These are phyloP conservation scores for Nibea albiflora DNA, from an alignment of 2,113 vertebrate species.

Conservation along the genomic window DNA sequence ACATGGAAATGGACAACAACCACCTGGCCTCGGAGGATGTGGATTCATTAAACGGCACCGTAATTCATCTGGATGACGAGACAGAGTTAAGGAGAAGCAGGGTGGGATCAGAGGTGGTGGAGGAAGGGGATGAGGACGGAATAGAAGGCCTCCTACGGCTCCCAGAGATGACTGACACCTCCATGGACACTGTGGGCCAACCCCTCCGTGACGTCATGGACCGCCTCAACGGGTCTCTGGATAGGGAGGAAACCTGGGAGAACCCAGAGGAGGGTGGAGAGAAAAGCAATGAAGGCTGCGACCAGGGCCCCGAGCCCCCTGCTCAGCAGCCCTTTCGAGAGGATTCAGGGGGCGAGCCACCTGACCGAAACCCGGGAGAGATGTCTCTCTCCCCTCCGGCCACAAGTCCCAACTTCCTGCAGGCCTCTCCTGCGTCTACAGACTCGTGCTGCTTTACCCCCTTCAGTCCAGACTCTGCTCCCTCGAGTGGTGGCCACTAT, in stretches of 20 bases:
- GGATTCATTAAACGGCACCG: conserved; percentile 53
- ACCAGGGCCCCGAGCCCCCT: conserved; percentile 43
- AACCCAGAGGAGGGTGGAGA: conserved; percentile 34
- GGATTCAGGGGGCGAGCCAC: conserved; percentile 85
- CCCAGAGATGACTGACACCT: conserved; percentile 93
- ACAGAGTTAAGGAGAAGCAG: conserved; percentile 61
- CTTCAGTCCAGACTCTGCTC: conserved; percentile 91
- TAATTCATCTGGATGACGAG: conserved; percentile 56
- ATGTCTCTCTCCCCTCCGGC: conserved; percentile 71
- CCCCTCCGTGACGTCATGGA: conserved; percentile 92
- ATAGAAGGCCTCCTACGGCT: conserved; percentile 80
- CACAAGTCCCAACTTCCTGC: conserved; percentile 61
- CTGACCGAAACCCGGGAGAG: conserved; percentile 80
- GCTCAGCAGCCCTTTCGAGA: conserved; percentile 93
- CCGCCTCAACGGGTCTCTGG: conserved; percentile 88
- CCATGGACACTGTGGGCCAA: conserved; percentile 92
- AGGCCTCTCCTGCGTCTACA: conserved; percentile 85
- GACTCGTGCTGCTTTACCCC: conserved; percentile 94
- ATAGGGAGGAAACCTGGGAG: conserved; percentile 80
- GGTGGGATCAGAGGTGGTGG: conserved; percentile 46
- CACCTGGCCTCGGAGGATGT: conserved; percentile 36
- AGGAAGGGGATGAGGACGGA: conserved; percentile 51
- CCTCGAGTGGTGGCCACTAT: conserved; percentile 93
- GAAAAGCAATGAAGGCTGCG: neutral
- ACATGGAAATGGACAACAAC: conserved; percentile 60